Evolutionary conservation across 2,797 vertebrate genomes (phyloP).

Genomic region (Coregonus ussuriensis): DNA sequence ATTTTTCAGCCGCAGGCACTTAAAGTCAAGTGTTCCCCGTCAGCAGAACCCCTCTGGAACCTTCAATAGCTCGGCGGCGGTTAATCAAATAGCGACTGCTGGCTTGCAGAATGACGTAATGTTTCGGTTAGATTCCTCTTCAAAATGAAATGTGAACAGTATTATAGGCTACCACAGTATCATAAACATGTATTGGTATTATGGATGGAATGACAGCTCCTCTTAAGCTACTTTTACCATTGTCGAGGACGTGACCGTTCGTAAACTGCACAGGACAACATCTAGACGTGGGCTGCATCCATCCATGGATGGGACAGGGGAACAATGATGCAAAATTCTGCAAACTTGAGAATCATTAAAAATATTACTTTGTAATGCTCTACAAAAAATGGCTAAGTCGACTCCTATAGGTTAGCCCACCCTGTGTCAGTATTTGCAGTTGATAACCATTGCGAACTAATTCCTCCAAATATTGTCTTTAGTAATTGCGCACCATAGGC

Average conservation of each 20-base stretch:
- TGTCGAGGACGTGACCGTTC: constrained; percentile 29
- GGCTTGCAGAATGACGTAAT: constrained; percentile 96
- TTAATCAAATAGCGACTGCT: constrained; percentile 86
- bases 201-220: constrained; percentile 4
- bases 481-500: neutral
- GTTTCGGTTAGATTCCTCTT: constrained; percentile 61
- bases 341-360: neutral
- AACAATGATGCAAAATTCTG: constrained; percentile 21
- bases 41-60: constrained; percentile 79
- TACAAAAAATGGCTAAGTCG: neutral
- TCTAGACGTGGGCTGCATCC: constrained; percentile 42
- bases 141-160: constrained; percentile 26
- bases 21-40: constrained; percentile 71
- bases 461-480: neutral
- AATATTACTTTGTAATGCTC: neutral
- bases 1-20: constrained; percentile 54
- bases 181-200: neutral
- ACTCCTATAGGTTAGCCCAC: neutral
- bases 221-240: constrained; percentile 19
- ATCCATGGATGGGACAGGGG: constrained; percentile 67
- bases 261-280: constrained; percentile 46
- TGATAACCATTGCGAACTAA: neutral
- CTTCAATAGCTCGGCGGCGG: constrained; percentile 79
- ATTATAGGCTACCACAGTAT: constrained; percentile 25
- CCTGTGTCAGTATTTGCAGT: neutral